Base-by-base conservation (phyloP, 2,113 vertebrate genomes). In the Gavialis gangeticus region DNA sequence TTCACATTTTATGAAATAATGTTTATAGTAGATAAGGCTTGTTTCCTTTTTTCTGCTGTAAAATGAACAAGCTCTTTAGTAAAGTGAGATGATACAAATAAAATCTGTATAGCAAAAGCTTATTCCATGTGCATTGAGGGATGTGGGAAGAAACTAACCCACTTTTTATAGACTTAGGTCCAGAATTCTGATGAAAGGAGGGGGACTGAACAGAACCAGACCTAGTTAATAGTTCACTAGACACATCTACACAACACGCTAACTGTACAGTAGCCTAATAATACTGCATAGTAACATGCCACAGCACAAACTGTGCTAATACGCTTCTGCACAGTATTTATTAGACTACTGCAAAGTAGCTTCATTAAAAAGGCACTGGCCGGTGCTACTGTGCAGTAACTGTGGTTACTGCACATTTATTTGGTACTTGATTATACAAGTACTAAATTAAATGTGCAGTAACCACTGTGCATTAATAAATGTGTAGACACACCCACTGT, bases 11-110 rank as follows among this genome's bases (percentile, higher is more conserved):
- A 79, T 16, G 90, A 92, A 82, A 95, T 84, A 80, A 88, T 60
- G 87, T 87, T 97, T 85, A 78, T 67, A 86, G 88, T 21, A 84
- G 22, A 60, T 89, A n/a, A 60, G 75, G 82, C 55, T 89, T 81
- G 30, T 64, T 95, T 76, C 66, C 80, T 77, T 93, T 28, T 90
- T 83, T 60, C 69, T 75, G 34, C 57, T 67, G 56, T 75, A 75
- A 73, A 85, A 82, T 0, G 1, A 92, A 22, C 71, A 90, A 93
- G 71, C 57, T 95, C 10, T 71, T 79, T 82, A 56, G 59, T 87
- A 94, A 91, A 80, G 88, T 0, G 9, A 6, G 56, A 28, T 69
- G 12, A 71, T 79, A 66, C 85, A 91, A n/a, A 37, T 7, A 75
- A 90, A 91, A 88, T n/a, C 19, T 58, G 58, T 7, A 11, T 5